Conservation (phyloP, 2,113 vertebrate species). For the Eurypyga helias region DNA sequence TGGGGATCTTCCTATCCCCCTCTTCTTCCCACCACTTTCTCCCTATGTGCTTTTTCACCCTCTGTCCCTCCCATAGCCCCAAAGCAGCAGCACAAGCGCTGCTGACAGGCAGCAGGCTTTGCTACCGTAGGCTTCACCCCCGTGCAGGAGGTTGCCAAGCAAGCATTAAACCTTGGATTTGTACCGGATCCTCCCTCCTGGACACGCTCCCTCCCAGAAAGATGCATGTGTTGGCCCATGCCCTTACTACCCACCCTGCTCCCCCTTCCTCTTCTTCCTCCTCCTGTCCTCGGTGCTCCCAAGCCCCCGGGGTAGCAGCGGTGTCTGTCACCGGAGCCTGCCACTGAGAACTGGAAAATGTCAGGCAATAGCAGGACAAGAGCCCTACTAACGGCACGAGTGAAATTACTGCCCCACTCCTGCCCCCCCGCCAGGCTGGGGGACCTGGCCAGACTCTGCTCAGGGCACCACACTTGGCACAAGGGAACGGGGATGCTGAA, state of each 20-base stretch:
- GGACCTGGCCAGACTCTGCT: fast-evolving
- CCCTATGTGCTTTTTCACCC: background rate
- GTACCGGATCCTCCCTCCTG: background rate
- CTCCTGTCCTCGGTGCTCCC: background rate
- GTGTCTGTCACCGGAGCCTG: background rate
- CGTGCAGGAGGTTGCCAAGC: background rate
- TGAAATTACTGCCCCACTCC: background rate
- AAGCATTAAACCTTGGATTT: background rate
- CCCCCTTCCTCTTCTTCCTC: background rate
- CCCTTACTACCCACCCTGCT: background rate
- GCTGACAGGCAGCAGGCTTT: background rate
- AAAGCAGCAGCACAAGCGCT: background rate
- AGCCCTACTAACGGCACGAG: background rate
- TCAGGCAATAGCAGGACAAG: background rate
- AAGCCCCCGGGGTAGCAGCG: background rate
- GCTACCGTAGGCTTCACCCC: background rate
- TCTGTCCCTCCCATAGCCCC: background rate
- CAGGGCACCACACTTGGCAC: too few species aligned
- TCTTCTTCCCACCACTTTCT: background rate
- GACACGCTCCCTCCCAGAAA: background rate
- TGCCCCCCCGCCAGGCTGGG: background rate
- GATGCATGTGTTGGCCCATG: background rate
- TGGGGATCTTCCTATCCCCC: background rate
- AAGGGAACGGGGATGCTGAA: background rate
- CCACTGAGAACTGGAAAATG: background rate